Evolutionary conservation across 2,113 vertebrate genomes (phyloP), one percentile per base, ranked within the genome.

Genomic region (Emberiza fucata): DNA sequence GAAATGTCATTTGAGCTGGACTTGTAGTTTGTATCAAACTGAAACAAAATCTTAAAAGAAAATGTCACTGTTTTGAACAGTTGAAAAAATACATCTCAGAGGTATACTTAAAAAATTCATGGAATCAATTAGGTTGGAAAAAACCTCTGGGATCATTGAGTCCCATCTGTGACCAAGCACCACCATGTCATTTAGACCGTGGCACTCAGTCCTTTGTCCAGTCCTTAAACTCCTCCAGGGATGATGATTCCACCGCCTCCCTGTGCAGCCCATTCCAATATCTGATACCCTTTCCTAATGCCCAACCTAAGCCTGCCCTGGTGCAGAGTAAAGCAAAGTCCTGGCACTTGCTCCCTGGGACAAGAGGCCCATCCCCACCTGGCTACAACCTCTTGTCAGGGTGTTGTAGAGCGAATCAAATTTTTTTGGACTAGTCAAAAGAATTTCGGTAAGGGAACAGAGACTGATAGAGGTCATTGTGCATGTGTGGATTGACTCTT

Each of bases 131-230:
- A 31, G 24, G 20, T 40, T 68, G 69, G n/a, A n/a, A 35, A 47
- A 81, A 44, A 18, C 7, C 16, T 60, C n/a, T 45, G 53, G 22
- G 33, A 37, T 53, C 39, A 59, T 9, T 16, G 45, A 45, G 39
- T 44, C 11, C 39, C 13, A 6, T 5, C 23, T n/a, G 16, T 40
- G 53, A 24, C 22, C 27, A 20, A 6, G 17, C 23, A 39, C 15
- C 33, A 24, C 6, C 1, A 0, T 18, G 7, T 54, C 17, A 35
- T 13, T 28, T 12, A 18, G 25, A 18, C 24, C 6, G 1, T 42
- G 31, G 50, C 27, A 33, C 42, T 50, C 22, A 16, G 27, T 23
- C 66, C 85, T 29, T 1, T 12, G 25, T 65, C 14, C 44, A 23
- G 44, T 33, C 37, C 51, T 59, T 28, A 20, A 57, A 57, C 1